Evolutionary conservation across 2,797 vertebrate species (phyloP), one percentile per base, ranked within the genome.

Genomic region (Tragopan temminckii): DNA sequence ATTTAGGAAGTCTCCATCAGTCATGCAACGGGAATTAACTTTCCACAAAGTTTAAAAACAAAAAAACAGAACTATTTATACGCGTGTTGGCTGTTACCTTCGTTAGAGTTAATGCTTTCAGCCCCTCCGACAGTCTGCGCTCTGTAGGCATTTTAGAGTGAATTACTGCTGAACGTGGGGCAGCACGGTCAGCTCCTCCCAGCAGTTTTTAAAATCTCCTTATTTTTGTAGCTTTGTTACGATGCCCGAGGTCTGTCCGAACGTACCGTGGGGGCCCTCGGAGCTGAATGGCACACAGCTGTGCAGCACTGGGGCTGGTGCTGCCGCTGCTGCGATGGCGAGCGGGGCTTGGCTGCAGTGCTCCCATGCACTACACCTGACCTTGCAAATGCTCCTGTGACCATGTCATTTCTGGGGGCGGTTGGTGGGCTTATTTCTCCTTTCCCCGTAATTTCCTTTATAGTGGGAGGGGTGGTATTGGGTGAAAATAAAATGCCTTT

Each of bases 401-500:
- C 11, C 3, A 2, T 42, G 85, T 79, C 57, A 70, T 76, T 93
- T 66, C 21, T 53, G 76, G 75, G 42, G 75, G 25, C 62, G 43
- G 35, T 31, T 61, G 58, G 3, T 27, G 55, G 38, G 38, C 29
- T 19, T 29, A 18, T 29, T 63, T 62, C 9, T 42, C 40, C 17
- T 14, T 77, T 85, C 43, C 66, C 76, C 43, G 10, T 77, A 85
- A 88, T 70, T 77, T 91, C 40, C 79, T 95, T 96, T 94, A 92
- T 36, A 59, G 42, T 96, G 94, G 67, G 68, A 91, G 33, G 88
- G 78, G 66, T 76, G 77, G 88, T 91, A 85, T 35, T 21, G 92
- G 91, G 94, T 36, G 9, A 88, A 95, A 98, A 97, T 97, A 98
- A 98, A 98, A 97, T 91, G 85, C 75, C 93, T 97, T 98, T 97